Percentiles rank a stretch among this genome's conserved stretches.
phyloP scores from a whole-genome alignment of 2,797 vertebrate species.

The Stomatorhinus walkeri region DNA sequence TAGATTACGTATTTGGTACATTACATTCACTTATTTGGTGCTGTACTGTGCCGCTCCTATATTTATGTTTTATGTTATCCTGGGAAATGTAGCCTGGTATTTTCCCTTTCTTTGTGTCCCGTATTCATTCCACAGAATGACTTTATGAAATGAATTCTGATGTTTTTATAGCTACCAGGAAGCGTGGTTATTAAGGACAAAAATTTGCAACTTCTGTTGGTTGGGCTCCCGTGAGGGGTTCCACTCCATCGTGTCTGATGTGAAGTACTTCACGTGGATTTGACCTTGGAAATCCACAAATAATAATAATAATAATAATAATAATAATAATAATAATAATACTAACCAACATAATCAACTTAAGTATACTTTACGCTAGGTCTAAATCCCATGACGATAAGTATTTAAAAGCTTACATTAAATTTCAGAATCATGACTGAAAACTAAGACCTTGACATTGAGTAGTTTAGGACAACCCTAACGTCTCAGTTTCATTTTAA shows the following conservation, averaged over 20 bases:
- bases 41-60: not conserved
- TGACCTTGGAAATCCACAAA: not conserved
- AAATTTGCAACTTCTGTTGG: not conserved
- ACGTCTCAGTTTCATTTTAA: not conserved
- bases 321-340: not conserved
- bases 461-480: not conserved
- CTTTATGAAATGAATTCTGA: constrained; percentile 6
- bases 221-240: not conserved
- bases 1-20: not conserved
- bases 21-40: not conserved
- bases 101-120: not conserved
- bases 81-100: not conserved
- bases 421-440: not conserved
- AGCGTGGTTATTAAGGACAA: not conserved
- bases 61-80: not conserved
- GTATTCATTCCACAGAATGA: not conserved
- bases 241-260: not conserved
- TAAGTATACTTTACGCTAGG: not conserved
- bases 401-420: not conserved
- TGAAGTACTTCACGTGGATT: not conserved
- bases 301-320: not conserved
- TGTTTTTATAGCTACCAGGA: not conserved
- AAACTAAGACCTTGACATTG: not conserved
- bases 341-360: not conserved
- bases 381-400: not conserved